A percentile compares a stretch with the other conserved stretches of the same genome.
Conservation (phyloP, 2,888 invertebrate species). For the Pollenia amentaria region DNA sequence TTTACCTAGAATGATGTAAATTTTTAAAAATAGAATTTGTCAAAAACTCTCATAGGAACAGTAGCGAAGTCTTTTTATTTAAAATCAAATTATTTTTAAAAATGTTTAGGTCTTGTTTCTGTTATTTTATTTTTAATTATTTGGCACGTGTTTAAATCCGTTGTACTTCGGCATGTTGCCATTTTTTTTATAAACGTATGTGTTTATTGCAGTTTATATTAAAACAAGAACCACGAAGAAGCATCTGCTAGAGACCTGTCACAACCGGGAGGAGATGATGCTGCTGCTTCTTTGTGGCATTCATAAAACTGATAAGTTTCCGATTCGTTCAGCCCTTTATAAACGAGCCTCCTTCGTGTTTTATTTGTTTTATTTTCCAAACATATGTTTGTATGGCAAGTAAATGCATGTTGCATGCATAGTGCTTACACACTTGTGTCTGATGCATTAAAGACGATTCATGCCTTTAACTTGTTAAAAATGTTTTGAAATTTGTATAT, state of each 20-base stretch:
- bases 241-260: constrained; percentile 51
- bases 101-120: not conserved
- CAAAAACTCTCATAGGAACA: too few species aligned
- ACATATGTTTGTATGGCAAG: constrained; percentile 53
- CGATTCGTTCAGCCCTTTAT: not conserved
- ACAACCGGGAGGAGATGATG: not conserved
- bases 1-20: not conserved
- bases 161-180: constrained; percentile 66
- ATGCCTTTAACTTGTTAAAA: constrained; percentile 36
- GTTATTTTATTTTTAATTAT: constrained; percentile 57
- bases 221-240: constrained; percentile 5
- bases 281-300: constrained; percentile 30
- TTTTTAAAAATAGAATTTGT: not conserved
- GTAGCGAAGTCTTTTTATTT: not conserved
- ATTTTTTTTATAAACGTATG: constrained; percentile 39
- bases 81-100: constrained; percentile 8
- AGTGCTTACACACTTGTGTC: not conserved
- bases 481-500: not conserved
- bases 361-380: constrained; percentile 31
- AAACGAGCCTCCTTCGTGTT: not conserved
- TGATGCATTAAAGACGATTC: not conserved
- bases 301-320: constrained; percentile 24
- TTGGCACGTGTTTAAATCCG: constrained; percentile 69
- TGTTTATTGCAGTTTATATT: constrained; percentile 21
- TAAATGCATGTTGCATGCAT: constrained; percentile 52